Conservation (phyloP, 2,797 vertebrate species). For the Vireo griseus region DNA sequence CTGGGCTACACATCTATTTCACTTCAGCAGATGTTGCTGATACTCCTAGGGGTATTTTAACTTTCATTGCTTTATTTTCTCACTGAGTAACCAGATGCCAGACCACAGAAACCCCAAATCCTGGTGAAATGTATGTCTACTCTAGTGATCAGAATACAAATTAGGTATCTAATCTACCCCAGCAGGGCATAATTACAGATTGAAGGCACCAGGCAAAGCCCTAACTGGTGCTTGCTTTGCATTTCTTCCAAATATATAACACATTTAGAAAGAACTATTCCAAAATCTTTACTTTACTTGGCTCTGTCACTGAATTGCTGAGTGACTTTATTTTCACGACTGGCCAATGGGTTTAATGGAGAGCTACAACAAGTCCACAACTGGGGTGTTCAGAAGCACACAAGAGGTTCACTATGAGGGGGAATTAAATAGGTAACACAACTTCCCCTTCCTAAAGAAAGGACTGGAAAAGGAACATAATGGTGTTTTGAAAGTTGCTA, state of each 20-base stretch:
- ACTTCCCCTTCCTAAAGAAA: background rate
- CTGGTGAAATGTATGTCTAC: background rate
- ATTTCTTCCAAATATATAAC: background rate
- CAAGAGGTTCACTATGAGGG: background rate
- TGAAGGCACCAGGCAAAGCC: background rate
- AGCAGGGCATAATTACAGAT: background rate
- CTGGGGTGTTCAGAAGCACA: rapidly evolving
- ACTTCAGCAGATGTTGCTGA: constrained; percentile 52
- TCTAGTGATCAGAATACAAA: constrained; percentile 32
- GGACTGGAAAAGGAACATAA: background rate
- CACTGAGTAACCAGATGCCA: constrained; percentile 50
- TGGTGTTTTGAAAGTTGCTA: background rate
- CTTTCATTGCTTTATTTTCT: constrained; percentile 47
- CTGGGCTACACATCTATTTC: background rate
- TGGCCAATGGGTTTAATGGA: background rate
- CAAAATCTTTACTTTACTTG: background rate
- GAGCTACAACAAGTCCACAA: background rate
- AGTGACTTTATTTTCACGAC: background rate
- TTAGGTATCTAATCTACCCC: background rate
- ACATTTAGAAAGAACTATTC: background rate
- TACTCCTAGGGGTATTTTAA: constrained; percentile 27
- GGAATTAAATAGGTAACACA: background rate
- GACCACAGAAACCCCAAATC: constrained; percentile 22
- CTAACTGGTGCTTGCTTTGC: background rate
- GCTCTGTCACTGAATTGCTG: background rate